These are phyloP conservation scores for Poeciliopsis turneri DNA, from an alignment of 2,797 vertebrate species.

Conservation along the genomic window DNA sequence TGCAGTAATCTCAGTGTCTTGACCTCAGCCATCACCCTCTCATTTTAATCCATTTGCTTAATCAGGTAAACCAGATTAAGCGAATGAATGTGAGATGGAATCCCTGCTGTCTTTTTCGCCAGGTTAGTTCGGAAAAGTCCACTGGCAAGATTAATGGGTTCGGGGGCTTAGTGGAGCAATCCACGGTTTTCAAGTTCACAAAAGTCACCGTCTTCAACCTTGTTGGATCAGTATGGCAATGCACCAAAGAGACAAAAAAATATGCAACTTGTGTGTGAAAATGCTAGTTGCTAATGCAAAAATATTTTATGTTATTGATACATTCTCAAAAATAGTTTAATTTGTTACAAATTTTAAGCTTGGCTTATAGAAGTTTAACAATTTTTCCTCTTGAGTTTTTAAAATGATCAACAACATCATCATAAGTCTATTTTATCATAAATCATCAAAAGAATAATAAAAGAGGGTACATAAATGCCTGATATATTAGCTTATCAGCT, in stretches of 20 bases:
- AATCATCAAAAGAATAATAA: no score
- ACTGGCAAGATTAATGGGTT: neutral
- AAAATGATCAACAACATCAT: no score
- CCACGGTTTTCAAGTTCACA: neutral
- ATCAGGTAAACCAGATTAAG: constrained; percentile 57
- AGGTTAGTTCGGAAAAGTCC: constrained; percentile 19
- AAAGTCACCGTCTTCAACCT: neutral
- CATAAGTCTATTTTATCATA: no score
- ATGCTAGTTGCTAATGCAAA: no score
- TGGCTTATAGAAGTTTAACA: no score
- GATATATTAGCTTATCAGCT: constrained; percentile 7
- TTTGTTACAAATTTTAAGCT: no score
- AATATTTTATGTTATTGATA: no score
- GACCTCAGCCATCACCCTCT: constrained; percentile 33
- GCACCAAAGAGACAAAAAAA: no score
- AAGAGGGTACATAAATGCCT: constrained; percentile 22
- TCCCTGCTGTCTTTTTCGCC: constrained; percentile 37
- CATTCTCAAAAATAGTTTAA: no score
- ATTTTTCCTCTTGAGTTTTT: no score
- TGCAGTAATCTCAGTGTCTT: constrained; percentile 28
- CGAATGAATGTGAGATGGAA: constrained; percentile 46
- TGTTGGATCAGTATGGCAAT: neutral
- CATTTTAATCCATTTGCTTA: constrained; percentile 48
- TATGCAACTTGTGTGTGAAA: no score
- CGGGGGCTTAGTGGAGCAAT: neutral